Evolutionary conservation across 2,797 vertebrate genomes (phyloP).

Genomic region (Tapirus indicus): DNA sequence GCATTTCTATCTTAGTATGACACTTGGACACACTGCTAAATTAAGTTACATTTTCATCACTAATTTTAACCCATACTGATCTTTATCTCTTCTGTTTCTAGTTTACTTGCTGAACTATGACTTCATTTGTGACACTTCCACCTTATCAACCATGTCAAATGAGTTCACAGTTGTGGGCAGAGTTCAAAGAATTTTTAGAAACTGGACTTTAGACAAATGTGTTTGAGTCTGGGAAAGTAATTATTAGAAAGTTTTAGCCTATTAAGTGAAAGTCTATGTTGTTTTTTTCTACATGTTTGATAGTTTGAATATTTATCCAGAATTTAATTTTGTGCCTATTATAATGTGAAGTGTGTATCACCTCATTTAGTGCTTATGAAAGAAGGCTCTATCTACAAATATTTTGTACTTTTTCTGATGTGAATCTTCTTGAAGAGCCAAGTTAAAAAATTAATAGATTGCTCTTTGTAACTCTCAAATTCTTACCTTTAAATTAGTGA

Average conservation of each 20-base stretch:
- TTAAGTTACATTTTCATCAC: neutral
- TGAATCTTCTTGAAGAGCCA: no score
- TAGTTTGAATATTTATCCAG: neutral
- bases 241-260: neutral
- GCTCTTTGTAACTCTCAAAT: no score
- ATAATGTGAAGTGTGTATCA: neutral
- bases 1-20: neutral
- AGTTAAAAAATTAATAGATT: no score
- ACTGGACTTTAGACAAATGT: neutral
- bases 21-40: neutral
- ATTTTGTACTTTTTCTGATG: no score
- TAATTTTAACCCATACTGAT: neutral
- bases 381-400: neutral
- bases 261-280: neutral
- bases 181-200: neutral
- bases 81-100: neutral
- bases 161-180: neutral
- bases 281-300: neutral
- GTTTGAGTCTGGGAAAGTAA: neutral
- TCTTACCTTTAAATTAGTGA: no score
- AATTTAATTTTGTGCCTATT: neutral
- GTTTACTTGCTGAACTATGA: neutral
- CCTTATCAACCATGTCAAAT: neutral
- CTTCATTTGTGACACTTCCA: neutral
- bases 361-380: neutral